A percentile compares a stretch with the other conserved stretches of the same genome.
phyloP scores from a whole-genome alignment of 2,113 vertebrate species.

The Chrysemys picta region DNA sequence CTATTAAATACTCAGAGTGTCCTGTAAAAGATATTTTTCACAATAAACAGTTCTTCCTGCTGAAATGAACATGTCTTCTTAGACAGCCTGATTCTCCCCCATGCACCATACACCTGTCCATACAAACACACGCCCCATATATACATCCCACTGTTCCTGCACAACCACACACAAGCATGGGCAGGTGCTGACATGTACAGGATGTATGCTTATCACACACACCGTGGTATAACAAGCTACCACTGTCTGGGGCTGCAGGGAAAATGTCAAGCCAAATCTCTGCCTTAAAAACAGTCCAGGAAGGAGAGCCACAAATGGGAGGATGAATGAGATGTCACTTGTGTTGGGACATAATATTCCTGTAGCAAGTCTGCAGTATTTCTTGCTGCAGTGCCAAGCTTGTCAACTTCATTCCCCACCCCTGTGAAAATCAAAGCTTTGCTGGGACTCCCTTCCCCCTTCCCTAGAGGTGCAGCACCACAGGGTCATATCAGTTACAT shows the following conservation, averaged over 20 bases:
- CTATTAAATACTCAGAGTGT: not conserved
- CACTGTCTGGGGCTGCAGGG: not conserved
- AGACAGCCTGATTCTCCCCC: not conserved
- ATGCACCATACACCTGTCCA: not conserved
- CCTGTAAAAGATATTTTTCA: not conserved
- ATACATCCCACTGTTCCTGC: not conserved
- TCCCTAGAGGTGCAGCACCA: accelerated
- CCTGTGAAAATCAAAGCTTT: not conserved
- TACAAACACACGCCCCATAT: not conserved
- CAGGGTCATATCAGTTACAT: not conserved
- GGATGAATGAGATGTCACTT: slow-evolving; percentile 60
- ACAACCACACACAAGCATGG: accelerated
- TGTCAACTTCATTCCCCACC: not conserved
- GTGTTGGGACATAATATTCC: slow-evolving; percentile 35
- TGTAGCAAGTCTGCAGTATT: not conserved
- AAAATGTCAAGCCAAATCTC: slow-evolving; percentile 36
- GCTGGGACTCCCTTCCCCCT: not conserved
- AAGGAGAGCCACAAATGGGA: slow-evolving; percentile 21
- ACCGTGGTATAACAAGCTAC: not conserved
- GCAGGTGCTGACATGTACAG: accelerated
- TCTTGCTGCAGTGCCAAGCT: slow-evolving; percentile 14
- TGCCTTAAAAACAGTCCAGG: slow-evolving; percentile 14
- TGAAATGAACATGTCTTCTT: not conserved
- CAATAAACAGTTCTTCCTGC: not conserved
- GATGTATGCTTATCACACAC: not conserved